Base-by-base conservation (phyloP, 2,888 invertebrate genomes). In the Perdita meconis region DNA sequence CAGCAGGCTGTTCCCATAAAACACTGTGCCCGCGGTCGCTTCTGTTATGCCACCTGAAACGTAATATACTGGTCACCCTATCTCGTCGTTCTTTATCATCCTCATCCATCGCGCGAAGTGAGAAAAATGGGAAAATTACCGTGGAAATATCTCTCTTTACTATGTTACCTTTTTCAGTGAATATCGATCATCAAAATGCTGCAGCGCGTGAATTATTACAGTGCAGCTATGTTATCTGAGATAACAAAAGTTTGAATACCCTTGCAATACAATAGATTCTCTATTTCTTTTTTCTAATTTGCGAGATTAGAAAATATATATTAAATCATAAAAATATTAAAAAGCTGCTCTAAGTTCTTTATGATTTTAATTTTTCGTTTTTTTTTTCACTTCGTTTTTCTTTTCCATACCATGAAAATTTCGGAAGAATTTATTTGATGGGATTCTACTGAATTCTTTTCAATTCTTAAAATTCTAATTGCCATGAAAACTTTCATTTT, bases 1-100 rank as follows among this genome's bases (percentile, higher is more conserved):
- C 26, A 90, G n/a, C 44, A 92, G 80, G 60, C 90, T 87, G 74
- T 92, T 92, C 13, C 90, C 89, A 63, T 92, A 93, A 80, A 92
- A 92, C 38, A 92, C 80, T 5, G 90, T 91, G 6, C 92, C 92
- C 2, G 87, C 89, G 0, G 92, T 92, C 1, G 92, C 92, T 40
- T 86, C 85, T 0, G 86, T 86, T 34, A 92, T 88, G 4, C 91
- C 92, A 36, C 91, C 92, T 92, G 68, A 73, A 71, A 71, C 8
- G 13, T n/a, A 10, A 65, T 24, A 30, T n/a, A 10, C 24, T 8
- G 6, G 2, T 22, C 38, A 42, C 2, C 51, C 19, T 30, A 30
- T 47, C 56, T 56, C n/a, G n/a, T 40, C 22, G 10, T 34, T 8
- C 22, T 42, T 53, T 53, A 68, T 59, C 55, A 16, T 2, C 12